Evolutionary conservation across 37 sponge, comb jelly and placozoan genomes (phyloP).

Genomic region (Crambe crambe): DNA sequence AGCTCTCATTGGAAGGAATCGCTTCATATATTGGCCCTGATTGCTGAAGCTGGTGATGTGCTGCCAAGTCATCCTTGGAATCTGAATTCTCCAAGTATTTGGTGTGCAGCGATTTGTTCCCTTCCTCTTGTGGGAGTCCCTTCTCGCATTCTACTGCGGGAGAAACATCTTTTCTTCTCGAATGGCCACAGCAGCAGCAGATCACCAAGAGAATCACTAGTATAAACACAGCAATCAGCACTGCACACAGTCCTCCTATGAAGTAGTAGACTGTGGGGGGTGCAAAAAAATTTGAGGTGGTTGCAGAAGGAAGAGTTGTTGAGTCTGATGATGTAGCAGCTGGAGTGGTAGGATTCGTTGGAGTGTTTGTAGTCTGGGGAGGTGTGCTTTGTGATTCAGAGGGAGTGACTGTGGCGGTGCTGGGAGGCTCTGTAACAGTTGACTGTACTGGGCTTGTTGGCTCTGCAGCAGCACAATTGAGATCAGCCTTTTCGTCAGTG

Average conservation of each 20-base stretch:
- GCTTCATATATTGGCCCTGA: slow-evolving; percentile 5
- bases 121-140: not conserved
- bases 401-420: not conserved
- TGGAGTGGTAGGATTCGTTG: too few relatives aligned
- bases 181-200: not conserved
- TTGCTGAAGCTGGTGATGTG: slow-evolving; percentile 11
- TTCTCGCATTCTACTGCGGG: not conserved
- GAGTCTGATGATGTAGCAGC: too few relatives aligned
- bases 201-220: not conserved
- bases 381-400: too few relatives aligned
- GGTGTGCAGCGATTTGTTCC: not conserved
- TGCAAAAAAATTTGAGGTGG: not conserved
- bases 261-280: not conserved
- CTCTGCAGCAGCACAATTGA: not conserved
- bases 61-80: not conserved
- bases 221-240: not conserved
- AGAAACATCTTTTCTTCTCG: not conserved
- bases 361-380: too few relatives aligned
- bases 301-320: not conserved
- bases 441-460: too few relatives aligned
- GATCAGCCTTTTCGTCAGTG: not conserved
- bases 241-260: not conserved
- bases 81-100: not conserved
- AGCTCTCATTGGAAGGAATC: not conserved
- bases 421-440: too few relatives aligned